Percentiles rank a stretch among this genome's conserved stretches.
Evolutionary conservation across 1,140 invertebrate genomes (phyloP).

Genomic region (Limonius californicus): DNA sequence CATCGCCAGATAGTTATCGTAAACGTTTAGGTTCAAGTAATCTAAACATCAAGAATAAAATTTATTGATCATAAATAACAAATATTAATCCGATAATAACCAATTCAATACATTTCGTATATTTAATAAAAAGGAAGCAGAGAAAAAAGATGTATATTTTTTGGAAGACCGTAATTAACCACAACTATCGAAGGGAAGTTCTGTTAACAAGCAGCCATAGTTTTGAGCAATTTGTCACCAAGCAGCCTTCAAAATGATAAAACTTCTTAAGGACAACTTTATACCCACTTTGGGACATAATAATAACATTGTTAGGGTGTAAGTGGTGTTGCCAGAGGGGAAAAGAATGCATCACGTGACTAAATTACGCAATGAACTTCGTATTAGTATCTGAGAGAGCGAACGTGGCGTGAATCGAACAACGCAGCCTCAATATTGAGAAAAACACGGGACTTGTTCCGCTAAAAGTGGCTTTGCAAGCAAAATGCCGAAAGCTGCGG

Average conservation of each 20-base stretch:
- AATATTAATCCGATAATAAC: too few relatives aligned
- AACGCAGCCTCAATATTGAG: slow-evolving; percentile 1
- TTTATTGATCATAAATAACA: too few relatives aligned
- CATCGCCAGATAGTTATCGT: too few relatives aligned
- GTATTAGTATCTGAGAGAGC: slow-evolving; percentile 33
- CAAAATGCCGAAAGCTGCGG: neutral
- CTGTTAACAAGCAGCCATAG: slow-evolving; percentile 25
- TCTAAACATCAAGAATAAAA: too few relatives aligned
- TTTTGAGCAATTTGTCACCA: slow-evolving; percentile 22
- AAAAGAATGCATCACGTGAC: slow-evolving; percentile 40
- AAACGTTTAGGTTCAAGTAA: too few relatives aligned
- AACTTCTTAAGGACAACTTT: slow-evolving; percentile 26
- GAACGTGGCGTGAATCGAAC: slow-evolving; percentile 36
- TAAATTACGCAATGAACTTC: slow-evolving; percentile 38
- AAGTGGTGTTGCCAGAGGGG: slow-evolving; percentile 23
- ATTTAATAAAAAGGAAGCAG: too few relatives aligned
- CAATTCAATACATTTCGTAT: too few relatives aligned
- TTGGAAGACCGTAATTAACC: too few relatives aligned
- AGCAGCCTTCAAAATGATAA: neutral
- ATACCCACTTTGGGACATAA: slow-evolving; percentile 37
- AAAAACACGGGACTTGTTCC: neutral
- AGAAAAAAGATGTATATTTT: too few relatives aligned
- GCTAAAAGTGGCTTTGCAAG: slow-evolving; percentile 2
- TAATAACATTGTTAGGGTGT: slow-evolving; percentile 35
- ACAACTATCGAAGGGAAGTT: too few relatives aligned